These are phyloP conservation scores for Virgularia gustaviana DNA, from an alignment of 92 coral and sea anemone species.

Conservation along the genomic window DNA sequence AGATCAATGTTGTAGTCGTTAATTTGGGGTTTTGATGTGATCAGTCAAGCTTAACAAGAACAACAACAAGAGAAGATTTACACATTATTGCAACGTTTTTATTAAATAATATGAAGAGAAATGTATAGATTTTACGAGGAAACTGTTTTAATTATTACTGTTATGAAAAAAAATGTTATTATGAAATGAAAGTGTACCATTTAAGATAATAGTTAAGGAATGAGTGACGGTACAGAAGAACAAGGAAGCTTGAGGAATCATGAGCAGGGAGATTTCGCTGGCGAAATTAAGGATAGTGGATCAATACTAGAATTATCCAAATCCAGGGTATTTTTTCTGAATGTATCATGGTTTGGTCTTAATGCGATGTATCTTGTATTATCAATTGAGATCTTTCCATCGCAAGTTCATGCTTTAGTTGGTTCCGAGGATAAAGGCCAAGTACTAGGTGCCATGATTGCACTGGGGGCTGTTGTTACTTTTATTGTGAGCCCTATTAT, in stretches of 20 bases:
- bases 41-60: not conserved
- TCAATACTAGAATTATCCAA: constrained; percentile 67
- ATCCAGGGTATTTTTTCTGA: constrained; percentile 79
- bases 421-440: constrained; percentile 95
- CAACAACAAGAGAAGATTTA: not conserved
- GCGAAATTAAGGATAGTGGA: too few relatives aligned
- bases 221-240: too few relatives aligned
- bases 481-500: constrained; percentile 90
- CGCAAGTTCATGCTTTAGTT: constrained; percentile 93
- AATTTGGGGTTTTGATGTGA: constrained; percentile 16
- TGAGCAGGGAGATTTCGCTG: too few relatives aligned
- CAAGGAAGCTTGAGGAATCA: too few relatives aligned
- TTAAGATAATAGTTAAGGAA: too few relatives aligned
- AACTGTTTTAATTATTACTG: too few relatives aligned
- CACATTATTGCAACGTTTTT: not conserved
- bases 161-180: not conserved
- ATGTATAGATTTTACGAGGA: too few relatives aligned
- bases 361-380: constrained; percentile 96
- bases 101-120: not conserved
- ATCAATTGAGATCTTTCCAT: constrained; percentile 84
- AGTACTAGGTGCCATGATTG: constrained; percentile 93
- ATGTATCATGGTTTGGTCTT: constrained; percentile 97
- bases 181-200: constrained; percentile 1
- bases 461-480: constrained; percentile 94
- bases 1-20: constrained; percentile 26